Evolutionary conservation across 2,113 vertebrate genomes (phyloP), one percentile per base, ranked within the genome.

Genomic region (Porphyrio hochstetteri): DNA sequence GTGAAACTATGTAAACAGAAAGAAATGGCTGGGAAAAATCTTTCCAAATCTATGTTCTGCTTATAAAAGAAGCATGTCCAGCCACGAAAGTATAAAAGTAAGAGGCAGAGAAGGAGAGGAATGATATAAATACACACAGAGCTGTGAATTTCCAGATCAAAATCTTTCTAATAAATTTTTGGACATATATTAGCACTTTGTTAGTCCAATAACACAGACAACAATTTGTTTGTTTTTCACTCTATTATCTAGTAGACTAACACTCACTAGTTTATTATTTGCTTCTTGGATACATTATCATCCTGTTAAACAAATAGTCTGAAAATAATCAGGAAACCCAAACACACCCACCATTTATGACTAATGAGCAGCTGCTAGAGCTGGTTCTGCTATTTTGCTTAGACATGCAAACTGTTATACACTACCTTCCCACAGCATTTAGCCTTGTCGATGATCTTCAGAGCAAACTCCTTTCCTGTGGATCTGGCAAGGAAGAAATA

Each of bases 381-480:
- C 82, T 71, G 38, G 35, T 48, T 38, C 76, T 93, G 75, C 60
- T 78, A 16, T 50, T 88, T 74, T 53, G 65, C 63, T 85, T 70
- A 84, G 4, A 55, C 15, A 50, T 89, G 74, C 31, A 92, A 61
- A 70, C 71, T 31, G 15, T 25, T 7, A 64, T 48, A 95, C 92
- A 0, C 79, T 98, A 99, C 99, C 99, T 99, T 99, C 96, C 99
- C 99, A 83, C 98, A 98, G 95, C 99, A 99, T 94, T 99, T 99
- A 95, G 98, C 98, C 96, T 99, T 99, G 98, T 99, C 99, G 87
- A 99, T 99, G 95, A 99, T 99, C 98, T 99, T 99, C 94, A 99
- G 97, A 9, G 99, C 99, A 97, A 98, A 99, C 96, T 99, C 99
- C 94, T 99, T 99, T 94, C 99, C 99, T 6, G 99, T 99, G 65